Conservation (phyloP, 2,113 vertebrate genomes). For the Coryphaenoides rupestris region DNA sequence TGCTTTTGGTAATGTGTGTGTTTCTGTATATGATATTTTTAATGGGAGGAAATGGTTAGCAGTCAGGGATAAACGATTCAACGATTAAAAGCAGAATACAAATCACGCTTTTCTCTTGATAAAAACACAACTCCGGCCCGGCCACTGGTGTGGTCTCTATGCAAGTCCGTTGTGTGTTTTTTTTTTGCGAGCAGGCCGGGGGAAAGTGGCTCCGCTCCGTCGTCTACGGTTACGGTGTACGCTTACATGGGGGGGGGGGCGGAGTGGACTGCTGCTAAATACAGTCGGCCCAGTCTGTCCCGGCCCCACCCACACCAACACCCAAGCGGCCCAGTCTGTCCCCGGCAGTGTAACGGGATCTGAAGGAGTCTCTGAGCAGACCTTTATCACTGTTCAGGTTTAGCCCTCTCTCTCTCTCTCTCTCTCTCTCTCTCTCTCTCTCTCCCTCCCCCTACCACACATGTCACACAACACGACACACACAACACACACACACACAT, state of each 20-base stretch:
- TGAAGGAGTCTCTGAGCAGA: conserved; percentile 49
- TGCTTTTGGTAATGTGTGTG: too few relatives aligned
- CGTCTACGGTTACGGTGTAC: conserved; percentile 34
- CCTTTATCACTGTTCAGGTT: conserved; percentile 53
- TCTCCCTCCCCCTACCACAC: neutral
- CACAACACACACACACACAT: too few relatives aligned
- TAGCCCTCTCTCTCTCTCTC: conserved; percentile 22
- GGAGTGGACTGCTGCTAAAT: conserved; percentile 54
- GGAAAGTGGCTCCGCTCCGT: conserved; percentile 29
- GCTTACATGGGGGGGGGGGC: conserved; percentile 29
- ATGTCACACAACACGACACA: too few relatives aligned
- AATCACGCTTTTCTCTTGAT: too few relatives aligned
- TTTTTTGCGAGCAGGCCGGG: conserved; percentile 1
- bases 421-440: conserved; percentile 33
- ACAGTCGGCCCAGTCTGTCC: conserved; percentile 58
- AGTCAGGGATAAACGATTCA: too few relatives aligned
- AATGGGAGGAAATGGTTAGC: too few relatives aligned
- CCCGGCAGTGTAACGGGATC: conserved; percentile 63
- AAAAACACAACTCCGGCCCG: too few relatives aligned
- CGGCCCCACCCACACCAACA: too few relatives aligned
- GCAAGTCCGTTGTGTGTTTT: too few relatives aligned
- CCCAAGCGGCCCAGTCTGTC: conserved; percentile 58
- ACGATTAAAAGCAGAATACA: too few relatives aligned
- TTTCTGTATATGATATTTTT: too few relatives aligned
- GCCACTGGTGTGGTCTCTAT: too few relatives aligned